Conservation (phyloP, 2,888 invertebrate species). For the Diloba caeruleocephala region DNA sequence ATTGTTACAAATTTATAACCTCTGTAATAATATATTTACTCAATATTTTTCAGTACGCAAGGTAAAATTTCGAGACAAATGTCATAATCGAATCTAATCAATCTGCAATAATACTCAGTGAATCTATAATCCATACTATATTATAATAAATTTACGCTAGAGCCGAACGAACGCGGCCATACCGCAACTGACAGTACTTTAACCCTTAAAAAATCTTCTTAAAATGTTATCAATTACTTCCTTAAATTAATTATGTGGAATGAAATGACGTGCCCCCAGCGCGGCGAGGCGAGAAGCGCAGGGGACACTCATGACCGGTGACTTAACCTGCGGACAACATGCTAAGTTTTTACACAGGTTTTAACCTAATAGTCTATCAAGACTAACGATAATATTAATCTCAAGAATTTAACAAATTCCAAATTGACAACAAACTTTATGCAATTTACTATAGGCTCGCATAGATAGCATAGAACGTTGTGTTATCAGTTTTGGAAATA, state of each 20-base stretch:
- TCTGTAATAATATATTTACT: constrained; percentile 74
- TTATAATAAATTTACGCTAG: constrained; percentile 84
- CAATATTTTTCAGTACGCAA: constrained; percentile 77
- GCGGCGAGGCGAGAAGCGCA: constrained; percentile 74
- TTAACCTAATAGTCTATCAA: too few species aligned
- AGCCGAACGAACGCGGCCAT: constrained; percentile 70
- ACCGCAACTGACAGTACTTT: constrained; percentile 78
- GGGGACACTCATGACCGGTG: constrained; percentile 84
- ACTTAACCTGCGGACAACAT: constrained; percentile 84
- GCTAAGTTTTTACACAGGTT: constrained; percentile 24
- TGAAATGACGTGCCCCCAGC: constrained; percentile 87
- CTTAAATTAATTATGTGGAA: constrained; percentile 88
- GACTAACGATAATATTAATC: neutral
- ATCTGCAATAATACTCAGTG: constrained; percentile 88
- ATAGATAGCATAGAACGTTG: neutral
- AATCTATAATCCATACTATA: constrained; percentile 88
- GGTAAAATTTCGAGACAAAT: constrained; percentile 72
- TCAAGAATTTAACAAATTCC: neutral
- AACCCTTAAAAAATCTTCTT: constrained; percentile 84
- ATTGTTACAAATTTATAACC: constrained; percentile 71
- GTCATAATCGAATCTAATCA: constrained; percentile 83
- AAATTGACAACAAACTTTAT: neutral
- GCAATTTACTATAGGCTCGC: neutral
- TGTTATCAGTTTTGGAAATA: constrained; percentile 5
- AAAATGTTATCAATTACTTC: constrained; percentile 80